Evolutionary conservation across 2,888 invertebrate species (phyloP), one percentile per base, ranked within the genome.

Genomic region (Drosophila algonquin): DNA sequence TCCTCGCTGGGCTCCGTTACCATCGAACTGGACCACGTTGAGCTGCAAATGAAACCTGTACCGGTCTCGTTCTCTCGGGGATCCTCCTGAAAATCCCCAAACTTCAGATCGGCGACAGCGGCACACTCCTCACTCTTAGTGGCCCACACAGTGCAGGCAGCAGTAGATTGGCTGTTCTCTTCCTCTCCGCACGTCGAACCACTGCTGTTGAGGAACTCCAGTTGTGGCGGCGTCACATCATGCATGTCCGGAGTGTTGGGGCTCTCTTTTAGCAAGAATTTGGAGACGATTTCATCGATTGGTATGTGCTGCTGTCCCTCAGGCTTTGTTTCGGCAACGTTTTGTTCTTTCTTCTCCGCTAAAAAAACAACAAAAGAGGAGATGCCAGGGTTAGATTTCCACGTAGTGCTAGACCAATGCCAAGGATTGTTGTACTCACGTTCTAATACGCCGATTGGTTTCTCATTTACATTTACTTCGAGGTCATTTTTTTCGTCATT

Each of bases 141-240:
- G 2, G 14, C 14, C 7, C 40, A 30, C 0, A 40, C 40, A 40
- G 14, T 40, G 40, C 40, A n/a, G n/a, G n/a, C 44, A 52, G n/a
- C 14, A 52, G n/a, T 10, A 21, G 24, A n/a, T 56, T 46, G 7
- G 35, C 3, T 9, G 62, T 2, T 18, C 3, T 81, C 88, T 9
- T 90, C 90, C 18, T 91, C 90, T 46, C 89, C 91, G 59, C 87
- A 89, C 3, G 83, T 80, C 4, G 91, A 90, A 54, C 90, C 81
- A 44, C 90, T 90, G 67, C 90, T 91, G 59, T 91, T 91, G 0
- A 91, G 80, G 62, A 91, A 90, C 63, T 91, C 81, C 48, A 90
- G 32, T 62, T 81, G 80, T 40, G 40, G n/a, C 14, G 40, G 14
- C 40, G n/a, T 7, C n/a, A n/a, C 40, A 14, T 6, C 40, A 27